Conservation (phyloP, 2,888 invertebrate species). For the Mycalesis mineus region DNA sequence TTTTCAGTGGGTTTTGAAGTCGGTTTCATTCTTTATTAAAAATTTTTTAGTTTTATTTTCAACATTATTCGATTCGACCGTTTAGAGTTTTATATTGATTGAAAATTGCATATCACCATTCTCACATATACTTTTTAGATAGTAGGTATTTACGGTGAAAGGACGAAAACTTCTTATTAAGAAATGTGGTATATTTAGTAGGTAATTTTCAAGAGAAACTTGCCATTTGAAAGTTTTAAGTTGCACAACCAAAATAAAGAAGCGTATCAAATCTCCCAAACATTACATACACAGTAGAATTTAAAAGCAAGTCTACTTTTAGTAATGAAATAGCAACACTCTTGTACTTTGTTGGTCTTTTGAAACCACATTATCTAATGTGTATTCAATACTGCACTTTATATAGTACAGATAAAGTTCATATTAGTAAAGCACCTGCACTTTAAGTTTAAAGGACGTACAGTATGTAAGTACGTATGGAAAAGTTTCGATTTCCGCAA, state of each 20-base stretch:
- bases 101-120: neutral
- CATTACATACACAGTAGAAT: neutral
- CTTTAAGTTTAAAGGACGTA: neutral
- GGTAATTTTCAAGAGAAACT: no score
- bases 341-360: neutral
- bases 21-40: no score
- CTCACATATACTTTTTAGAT: neutral
- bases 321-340: neutral
- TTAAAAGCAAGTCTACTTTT: neutral
- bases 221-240: no score
- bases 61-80: no score
- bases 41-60: no score
- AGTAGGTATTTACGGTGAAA: no score
- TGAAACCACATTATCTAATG: neutral
- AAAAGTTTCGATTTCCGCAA: neutral
- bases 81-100: no score
- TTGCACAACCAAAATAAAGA: no score
- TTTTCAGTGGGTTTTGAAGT: no score
- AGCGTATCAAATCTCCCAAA: no score
- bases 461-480: neutral
- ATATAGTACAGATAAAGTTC: neutral
- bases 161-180: no score
- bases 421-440: neutral
- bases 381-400: neutral
- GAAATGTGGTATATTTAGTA: no score